Base-by-base conservation (phyloP, 1,140 invertebrate genomes). In the Drepana arcuata region DNA sequence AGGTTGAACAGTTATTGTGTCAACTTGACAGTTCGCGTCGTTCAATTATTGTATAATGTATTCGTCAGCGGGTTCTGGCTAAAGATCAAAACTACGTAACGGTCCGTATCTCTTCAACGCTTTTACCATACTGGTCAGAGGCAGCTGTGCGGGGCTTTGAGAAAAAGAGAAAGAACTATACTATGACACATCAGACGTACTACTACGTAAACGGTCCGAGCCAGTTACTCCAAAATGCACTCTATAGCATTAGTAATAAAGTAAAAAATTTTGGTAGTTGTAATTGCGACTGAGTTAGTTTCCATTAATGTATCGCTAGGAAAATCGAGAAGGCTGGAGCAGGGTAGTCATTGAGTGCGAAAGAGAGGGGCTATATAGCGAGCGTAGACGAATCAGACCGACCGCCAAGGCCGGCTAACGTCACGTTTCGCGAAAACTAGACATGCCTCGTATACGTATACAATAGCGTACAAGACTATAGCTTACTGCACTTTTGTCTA, bases 121-220 rank as follows among this genome's bases (percentile, higher is more conserved):
- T 61, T 65, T 61, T 47, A 61, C 63, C 49, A 63, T 71, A 80
- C 75, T 78, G 65, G 59, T 63, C 56, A 55, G 56, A 40, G 69
- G 71, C 68, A 75, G 67, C 62, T 66, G 67, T 72, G 63, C 57
- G 57, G 49, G 66, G n/a, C n/a, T 69, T 70, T 36, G 64, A 43
- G 55, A 64, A 71, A 69, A 77, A 77, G 75, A 80, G 75, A 78
- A 68, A 78, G 71, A 77, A 68, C 59, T 59, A 74, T 59, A 60
- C 4, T n/a, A 39, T 72, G 61, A 63, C 65, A 58, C 60, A 56
- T 51, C 25, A 32, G 42, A 50, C 42, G 50, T 34, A 54, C 41
- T 51, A 52, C 46, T 32, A 41, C 44, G 48, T 51, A 55, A 45
- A 45, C 21, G 29, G 33, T 35, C 23, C n/a, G 21, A 38, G 23